Evolutionary conservation across 2,888 invertebrate genomes (phyloP), one percentile per base, ranked within the genome.

Genomic region (Leptinotarsa peninsularis): DNA sequence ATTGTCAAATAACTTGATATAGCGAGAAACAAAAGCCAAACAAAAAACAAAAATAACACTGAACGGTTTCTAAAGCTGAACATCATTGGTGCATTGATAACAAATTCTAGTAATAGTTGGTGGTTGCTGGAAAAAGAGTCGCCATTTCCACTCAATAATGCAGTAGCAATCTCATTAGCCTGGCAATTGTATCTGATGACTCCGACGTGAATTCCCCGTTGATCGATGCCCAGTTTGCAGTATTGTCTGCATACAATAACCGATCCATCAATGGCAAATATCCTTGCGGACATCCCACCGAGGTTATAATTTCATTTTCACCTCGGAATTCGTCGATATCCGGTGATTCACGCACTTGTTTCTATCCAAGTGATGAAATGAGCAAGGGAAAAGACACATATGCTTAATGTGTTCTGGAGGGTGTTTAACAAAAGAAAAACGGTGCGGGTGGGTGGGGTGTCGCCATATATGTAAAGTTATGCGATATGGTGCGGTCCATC

Each of bases 371-470:
- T 68, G 73, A 66, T 73, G 75, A 78, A 79, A 79, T 72, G 81
- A 77, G 78, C 76, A 76, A 81, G 83, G 84, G 83, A 85, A 70
- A 84, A 85, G 83, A 84, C 86, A 84, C 86, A 86, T 85, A 86
- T 85, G 85, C 82, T 86, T 84, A 86, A 85, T 84, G 84, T 79
- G 84, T 84, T 84, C 79, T 76, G 76, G 79, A 79, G 81, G 79
- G 81, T 81, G 82, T 73, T 78, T 74, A 78, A 79, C 79, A 79
- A 79, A 75, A 74, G 79, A 68, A 73, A 43, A 71, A 72, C 72
- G 27, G 66, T 18, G 43, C 43, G 75, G 74, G 77, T 63, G 76
- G 73, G 74, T 70, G 72, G 49, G 56, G 73, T 43, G 71, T 52
- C 50, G 27, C 68, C 68, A 21, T 70, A 76, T 77, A 82, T 83